Base-by-base conservation (phyloP, 2,888 invertebrate species). In the Sceliomorpha sp. region DNA sequence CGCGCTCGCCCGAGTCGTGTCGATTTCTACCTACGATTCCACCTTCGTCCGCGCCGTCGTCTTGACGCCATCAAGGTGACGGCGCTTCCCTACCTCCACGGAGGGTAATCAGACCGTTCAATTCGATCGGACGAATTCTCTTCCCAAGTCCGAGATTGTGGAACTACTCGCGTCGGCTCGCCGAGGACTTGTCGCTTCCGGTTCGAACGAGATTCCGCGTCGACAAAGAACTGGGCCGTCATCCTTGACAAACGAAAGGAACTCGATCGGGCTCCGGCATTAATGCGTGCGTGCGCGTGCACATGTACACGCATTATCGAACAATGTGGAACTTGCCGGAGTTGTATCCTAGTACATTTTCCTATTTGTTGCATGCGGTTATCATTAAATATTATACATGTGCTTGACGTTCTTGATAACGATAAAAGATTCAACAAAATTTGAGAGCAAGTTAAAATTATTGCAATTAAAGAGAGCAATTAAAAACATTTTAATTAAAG, bases 171-270 rank as follows among this genome's bases (percentile, higher is more conserved):
- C 17, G 45, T 51, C 51, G 32, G n/a, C n/a, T 27, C 37, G 55
- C 24, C 51, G 39, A 51, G 51, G n/a, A n/a, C n/a, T n/a, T n/a
- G n/a, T 45, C 62, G 36, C 63, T 69, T 69, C 69, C 69, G 62
- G 62, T 58, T 63, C 42, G 44, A 53, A 12, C 48, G 63, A 56
- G 69, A 60, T 63, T 63, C 62, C 50, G 34, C 47, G 37, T 63
- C 69, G 63, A 69, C 62, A 69, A 63, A 69, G 63, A 69, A 62
- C 58, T 53, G 36, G 56, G 62, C 68, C 62, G 68, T 62, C 68
- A 69, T 69, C 68, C 68, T 69, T 69, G 68, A 69, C 63, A 69
- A 69, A 69, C 69, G 63, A 69, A 69, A 69, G 68, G 62, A 67
- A 55, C 66, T 51, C 67, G 48, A 59, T 42, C 59, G 47, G 10